These are phyloP conservation scores for Willisornis vidua DNA, from an alignment of 2,113 vertebrate genomes.

Conservation along the genomic window DNA sequence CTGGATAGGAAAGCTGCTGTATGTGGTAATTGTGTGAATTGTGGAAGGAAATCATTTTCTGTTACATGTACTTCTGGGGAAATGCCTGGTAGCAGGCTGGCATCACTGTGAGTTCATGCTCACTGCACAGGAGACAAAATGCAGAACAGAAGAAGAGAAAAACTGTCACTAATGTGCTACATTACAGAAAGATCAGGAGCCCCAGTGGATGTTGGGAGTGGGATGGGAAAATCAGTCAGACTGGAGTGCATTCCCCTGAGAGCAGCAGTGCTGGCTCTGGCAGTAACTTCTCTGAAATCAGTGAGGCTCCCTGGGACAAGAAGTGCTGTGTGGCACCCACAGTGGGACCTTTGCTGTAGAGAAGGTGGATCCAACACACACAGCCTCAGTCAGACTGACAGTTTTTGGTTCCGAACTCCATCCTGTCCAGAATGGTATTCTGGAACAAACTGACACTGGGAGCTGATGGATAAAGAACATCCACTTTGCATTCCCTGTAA, in stretches of 20 bases:
- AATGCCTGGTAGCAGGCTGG: background rate
- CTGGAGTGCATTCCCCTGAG: background rate
- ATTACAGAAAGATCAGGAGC: background rate
- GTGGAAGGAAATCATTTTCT: background rate
- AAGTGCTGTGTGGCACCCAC: background rate
- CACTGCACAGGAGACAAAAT: background rate
- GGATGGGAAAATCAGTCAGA: background rate
- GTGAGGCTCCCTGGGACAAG: background rate
- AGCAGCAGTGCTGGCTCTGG: background rate
- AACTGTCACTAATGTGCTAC: background rate
- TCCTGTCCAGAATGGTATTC: background rate
- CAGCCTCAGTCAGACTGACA: background rate
- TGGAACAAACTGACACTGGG: background rate
- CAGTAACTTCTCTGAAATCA: background rate
- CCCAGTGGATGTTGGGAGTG: background rate
- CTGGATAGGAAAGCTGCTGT: background rate
- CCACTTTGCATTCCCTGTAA: background rate
- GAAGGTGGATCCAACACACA: background rate
- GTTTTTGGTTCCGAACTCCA: background rate
- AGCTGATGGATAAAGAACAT: background rate
- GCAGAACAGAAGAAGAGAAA: background rate
- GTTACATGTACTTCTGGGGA: background rate
- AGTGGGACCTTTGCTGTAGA: background rate
- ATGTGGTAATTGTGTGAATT: background rate
- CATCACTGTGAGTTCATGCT: background rate